Evolutionary conservation across 2,888 invertebrate species (phyloP).

Genomic region (Drosophila greeni): DNA sequence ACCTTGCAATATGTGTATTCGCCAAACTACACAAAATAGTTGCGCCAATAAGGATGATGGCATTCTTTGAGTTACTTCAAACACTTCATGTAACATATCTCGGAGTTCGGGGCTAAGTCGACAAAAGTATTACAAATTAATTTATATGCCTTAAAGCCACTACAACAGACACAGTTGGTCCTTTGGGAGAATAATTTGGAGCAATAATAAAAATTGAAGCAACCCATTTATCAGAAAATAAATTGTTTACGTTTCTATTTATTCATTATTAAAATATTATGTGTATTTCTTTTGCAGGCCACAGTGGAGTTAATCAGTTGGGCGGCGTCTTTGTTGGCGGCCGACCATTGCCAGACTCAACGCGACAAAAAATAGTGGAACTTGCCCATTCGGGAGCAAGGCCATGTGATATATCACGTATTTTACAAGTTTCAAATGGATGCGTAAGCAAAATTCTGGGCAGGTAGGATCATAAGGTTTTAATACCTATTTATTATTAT

Average conservation of each 20-base stretch:
- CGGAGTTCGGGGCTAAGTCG: background rate
- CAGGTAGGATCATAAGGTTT: conserved; percentile 82
- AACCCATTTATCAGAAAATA: background rate
- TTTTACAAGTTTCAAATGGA: conserved; percentile 99
- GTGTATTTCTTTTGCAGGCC: conserved; percentile 82
- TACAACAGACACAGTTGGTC: background rate
- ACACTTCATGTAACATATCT: background rate
- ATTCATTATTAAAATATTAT: background rate
- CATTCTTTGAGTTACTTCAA: background rate
- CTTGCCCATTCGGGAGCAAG: conserved; percentile 98
- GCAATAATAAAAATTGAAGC: background rate
- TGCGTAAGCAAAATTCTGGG: conserved; percentile 99
- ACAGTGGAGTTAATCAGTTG: conserved; percentile 99
- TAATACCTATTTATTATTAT: too few relatives aligned
- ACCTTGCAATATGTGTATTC: too few relatives aligned
- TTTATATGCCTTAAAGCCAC: conserved; percentile 32
- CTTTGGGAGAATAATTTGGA: background rate
- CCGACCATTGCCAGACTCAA: conserved; percentile 97
- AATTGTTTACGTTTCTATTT: background rate
- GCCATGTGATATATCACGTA: conserved; percentile 99
- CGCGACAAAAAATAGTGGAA: conserved; percentile 99
- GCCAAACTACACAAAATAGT: background rate
- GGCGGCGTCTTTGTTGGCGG: conserved; percentile 99
- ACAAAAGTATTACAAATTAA: conserved; percentile 16
- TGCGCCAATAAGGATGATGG: background rate